These are phyloP conservation scores for Toxotes jaculatrix DNA, from an alignment of 2,113 vertebrate species.

Conservation along the genomic window DNA sequence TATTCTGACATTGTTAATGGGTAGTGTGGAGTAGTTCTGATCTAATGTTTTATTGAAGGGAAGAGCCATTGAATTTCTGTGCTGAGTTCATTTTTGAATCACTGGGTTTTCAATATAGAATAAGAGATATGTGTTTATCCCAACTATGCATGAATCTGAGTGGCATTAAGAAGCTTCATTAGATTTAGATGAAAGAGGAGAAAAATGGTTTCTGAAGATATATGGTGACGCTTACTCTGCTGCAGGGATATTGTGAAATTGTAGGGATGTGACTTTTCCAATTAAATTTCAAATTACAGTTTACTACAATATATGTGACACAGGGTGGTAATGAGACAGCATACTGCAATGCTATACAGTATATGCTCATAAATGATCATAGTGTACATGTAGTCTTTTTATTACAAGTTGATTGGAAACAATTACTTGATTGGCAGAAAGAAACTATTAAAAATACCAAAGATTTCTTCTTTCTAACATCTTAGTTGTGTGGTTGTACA, in stretches of 20 bases:
- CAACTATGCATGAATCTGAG: neutral
- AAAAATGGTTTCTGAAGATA: neutral
- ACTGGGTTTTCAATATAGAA: constrained; percentile 24
- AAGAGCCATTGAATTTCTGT: constrained; percentile 42
- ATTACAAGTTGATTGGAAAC: neutral
- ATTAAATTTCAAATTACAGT: neutral
- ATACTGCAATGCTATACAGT: neutral
- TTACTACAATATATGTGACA: neutral
- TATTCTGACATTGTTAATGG: constrained; percentile 38
- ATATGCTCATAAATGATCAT: neutral
- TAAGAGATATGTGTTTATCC: constrained; percentile 10
- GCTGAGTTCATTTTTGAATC: constrained; percentile 36
- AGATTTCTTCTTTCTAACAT: neutral
- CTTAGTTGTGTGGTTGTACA: no score
- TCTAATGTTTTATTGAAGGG: constrained; percentile 58
- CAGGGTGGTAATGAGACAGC: neutral
- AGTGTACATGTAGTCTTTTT: neutral
- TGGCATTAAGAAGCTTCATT: neutral
- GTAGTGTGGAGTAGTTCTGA: constrained; percentile 34
- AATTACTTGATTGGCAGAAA: neutral
- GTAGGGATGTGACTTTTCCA: constrained; percentile 4
- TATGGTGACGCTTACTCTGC: neutral
- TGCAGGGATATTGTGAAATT: constrained; percentile 4
- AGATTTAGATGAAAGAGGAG: constrained; percentile 11
- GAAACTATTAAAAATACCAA: neutral